These are phyloP conservation scores for Gastrophryne carolinensis DNA, from an alignment of 2,797 vertebrate genomes.

Conservation along the genomic window DNA sequence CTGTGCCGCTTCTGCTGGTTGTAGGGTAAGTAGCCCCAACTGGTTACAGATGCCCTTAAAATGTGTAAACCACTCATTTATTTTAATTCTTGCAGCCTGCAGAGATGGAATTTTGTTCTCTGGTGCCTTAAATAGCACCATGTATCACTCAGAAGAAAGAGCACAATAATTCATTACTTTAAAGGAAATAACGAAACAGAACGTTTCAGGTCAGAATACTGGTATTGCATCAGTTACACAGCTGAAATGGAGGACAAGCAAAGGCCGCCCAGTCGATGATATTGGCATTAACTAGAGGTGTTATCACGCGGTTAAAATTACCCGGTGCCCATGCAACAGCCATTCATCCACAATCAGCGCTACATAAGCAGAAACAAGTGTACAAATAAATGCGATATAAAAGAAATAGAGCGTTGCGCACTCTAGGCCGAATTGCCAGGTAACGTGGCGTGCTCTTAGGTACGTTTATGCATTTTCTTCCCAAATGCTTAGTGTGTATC, in stretches of 20 bases:
- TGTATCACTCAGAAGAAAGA: no score
- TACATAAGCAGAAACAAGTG: slow-evolving; percentile 7
- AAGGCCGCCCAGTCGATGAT: background rate
- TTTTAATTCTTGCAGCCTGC: no score
- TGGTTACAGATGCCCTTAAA: no score
- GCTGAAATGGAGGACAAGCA: background rate
- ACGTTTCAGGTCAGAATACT: background rate
- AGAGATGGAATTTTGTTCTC: no score
- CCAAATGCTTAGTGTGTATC: slow-evolving; percentile 22
- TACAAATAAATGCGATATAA: slow-evolving; percentile 9
- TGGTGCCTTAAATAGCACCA: no score
- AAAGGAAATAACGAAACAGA: background rate
- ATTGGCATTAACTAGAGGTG: background rate
- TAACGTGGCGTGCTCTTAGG: background rate
- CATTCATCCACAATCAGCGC: background rate
- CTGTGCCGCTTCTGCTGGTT: no score
- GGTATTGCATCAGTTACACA: background rate
- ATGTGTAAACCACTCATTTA: no score
- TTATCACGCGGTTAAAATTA: background rate
- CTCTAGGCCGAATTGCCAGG: background rate
- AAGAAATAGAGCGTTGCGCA: background rate
- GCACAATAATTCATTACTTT: no score
- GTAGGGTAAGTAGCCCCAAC: no score
- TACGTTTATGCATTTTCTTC: slow-evolving; percentile 4
- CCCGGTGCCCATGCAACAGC: background rate